Percentiles rank a stretch among this genome's conserved stretches.
These are phyloP conservation scores for Ceratina japonica DNA, from an alignment of 1,140 invertebrate species.

Conservation along the genomic window DNA sequence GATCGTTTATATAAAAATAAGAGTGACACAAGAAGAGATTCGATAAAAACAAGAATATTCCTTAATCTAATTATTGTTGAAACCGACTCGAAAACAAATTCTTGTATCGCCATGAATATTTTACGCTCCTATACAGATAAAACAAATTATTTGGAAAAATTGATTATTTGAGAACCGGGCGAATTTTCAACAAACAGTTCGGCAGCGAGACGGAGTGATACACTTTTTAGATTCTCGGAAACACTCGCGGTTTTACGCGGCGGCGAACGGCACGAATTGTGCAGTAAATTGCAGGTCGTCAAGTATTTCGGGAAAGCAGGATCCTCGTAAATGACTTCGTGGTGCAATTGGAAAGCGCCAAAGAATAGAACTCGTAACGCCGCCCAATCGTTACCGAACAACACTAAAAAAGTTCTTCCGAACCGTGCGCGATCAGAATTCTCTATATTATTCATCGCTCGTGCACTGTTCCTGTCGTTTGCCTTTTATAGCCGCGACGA, in stretches of 20 bases:
- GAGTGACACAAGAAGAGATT: no score
- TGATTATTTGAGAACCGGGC: not conserved
- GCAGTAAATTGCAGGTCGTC: slow-evolving; percentile 20
- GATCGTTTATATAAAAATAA: no score
- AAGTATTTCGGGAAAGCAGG: slow-evolving; percentile 21
- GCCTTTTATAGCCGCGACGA: not conserved
- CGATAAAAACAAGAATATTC: not conserved
- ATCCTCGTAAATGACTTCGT: not conserved
- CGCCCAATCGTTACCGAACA: not conserved
- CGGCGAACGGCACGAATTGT: slow-evolving; percentile 8
- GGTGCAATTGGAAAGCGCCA: not conserved
- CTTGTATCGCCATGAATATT: no score
- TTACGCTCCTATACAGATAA: no score
- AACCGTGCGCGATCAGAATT: no score
- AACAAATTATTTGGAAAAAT: not conserved
- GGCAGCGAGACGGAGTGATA: slow-evolving; percentile 5
- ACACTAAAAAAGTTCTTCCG: not conserved
- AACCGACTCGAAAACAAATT: no score
- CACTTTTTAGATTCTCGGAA: slow-evolving; percentile 30
- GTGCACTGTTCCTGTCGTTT: not conserved
- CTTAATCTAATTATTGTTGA: not conserved
- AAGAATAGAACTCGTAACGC: not conserved
- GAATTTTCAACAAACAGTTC: slow-evolving; percentile 20
- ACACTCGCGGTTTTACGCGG: slow-evolving; percentile 31
- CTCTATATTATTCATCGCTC: no score